These are phyloP conservation scores for Pseudanteris insignis DNA, from an alignment of 2,888 invertebrate genomes.

Conservation along the genomic window DNA sequence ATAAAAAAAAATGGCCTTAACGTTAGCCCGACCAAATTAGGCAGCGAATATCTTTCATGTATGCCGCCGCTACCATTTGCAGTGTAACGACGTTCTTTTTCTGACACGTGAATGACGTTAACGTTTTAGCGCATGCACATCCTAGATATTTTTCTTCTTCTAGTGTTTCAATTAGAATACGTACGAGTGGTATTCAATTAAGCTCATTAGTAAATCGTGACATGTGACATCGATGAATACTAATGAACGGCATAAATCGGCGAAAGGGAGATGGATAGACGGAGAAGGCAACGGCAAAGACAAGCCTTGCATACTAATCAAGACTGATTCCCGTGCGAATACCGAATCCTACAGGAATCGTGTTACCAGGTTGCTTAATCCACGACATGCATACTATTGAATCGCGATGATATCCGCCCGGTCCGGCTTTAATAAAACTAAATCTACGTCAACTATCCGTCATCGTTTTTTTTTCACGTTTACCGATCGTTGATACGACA, in stretches of 20 bases:
- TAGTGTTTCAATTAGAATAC: conserved; percentile 41
- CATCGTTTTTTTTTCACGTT: too few species aligned
- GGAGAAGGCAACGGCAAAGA: conserved; percentile 37
- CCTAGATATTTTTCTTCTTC: conserved; percentile 38
- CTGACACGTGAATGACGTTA: conserved; percentile 39
- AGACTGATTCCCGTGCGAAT: conserved; percentile 42
- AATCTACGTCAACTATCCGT: too few species aligned
- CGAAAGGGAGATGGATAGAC: conserved; percentile 43
- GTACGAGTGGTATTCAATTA: conserved; percentile 45
- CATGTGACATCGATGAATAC: conserved; percentile 46
- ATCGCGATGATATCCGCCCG: conserved; percentile 39
- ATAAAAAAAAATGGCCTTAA: too few species aligned
- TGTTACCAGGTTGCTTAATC: conserved; percentile 44
- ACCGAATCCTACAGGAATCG: conserved; percentile 41
- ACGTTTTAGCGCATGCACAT: too few species aligned
- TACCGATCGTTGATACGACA: too few species aligned
- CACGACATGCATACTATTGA: conserved; percentile 42
- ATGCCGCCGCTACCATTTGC: conserved; percentile 7
- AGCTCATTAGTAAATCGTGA: conserved; percentile 46
- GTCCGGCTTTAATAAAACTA: conserved; percentile 37
- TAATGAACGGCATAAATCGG: conserved; percentile 46
- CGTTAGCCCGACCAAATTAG: too few species aligned
- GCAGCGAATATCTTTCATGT: too few species aligned
- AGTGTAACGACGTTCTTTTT: conserved; percentile 6
- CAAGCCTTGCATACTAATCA: conserved; percentile 46